Percentiles rank a stretch among this genome's conserved stretches.
Evolutionary conservation across 2,113 vertebrate species (phyloP).

Genomic region (Rhegmatorhina hoffmannsi): DNA sequence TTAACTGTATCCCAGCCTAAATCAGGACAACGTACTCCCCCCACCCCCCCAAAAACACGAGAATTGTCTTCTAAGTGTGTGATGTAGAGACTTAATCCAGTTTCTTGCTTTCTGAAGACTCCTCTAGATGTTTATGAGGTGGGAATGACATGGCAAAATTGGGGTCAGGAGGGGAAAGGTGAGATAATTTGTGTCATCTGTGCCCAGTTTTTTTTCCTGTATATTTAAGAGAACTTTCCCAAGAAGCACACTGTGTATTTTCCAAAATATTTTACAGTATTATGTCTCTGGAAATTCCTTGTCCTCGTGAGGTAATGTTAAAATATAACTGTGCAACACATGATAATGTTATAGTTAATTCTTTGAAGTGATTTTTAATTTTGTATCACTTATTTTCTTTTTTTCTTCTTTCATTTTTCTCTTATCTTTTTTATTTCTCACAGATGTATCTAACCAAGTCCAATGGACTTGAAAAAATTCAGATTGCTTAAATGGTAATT

Average conservation of each 20-base stretch:
- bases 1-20: background rate
- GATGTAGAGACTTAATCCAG: background rate
- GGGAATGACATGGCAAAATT: background rate
- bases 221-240: background rate
- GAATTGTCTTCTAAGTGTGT: background rate
- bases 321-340: background rate
- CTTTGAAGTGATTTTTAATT: background rate
- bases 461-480: background rate
- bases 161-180: background rate
- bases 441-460: background rate
- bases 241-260: background rate
- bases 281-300: background rate
- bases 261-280: background rate
- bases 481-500: background rate
- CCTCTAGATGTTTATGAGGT: rapidly evolving
- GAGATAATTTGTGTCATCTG: background rate
- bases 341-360: background rate
- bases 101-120: background rate
- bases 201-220: background rate
- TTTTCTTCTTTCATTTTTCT: background rate
- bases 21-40: background rate
- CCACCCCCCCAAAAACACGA: background rate
- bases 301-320: background rate
- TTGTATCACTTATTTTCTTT: background rate
- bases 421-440: background rate